Conservation (phyloP, 2,888 invertebrate genomes). For the Stenodema calcarata region DNA sequence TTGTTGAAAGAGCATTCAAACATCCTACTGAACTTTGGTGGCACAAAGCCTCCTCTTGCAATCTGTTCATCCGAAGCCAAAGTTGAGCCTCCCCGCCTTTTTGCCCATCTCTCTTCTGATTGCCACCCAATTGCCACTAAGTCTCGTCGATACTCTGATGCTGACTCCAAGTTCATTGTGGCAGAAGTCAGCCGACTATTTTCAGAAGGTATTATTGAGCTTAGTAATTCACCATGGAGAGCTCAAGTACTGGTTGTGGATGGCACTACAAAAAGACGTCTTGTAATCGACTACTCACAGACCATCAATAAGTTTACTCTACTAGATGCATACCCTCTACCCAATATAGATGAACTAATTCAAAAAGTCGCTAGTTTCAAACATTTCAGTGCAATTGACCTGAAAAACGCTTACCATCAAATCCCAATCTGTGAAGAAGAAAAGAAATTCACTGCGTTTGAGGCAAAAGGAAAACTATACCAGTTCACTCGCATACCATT, state of each 20-base stretch:
- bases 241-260: constrained; percentile 25
- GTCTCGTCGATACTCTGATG: not conserved
- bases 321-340: not conserved
- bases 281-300: not conserved
- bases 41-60: not conserved
- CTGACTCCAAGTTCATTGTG: constrained; percentile 13
- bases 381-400: not conserved
- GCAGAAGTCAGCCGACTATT: not conserved
- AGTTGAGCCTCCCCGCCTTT: not conserved
- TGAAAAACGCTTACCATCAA: constrained; percentile 32
- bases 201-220: not conserved
- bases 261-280: not conserved
- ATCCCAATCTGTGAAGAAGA: constrained; percentile 21
- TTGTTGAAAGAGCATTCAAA: constrained; percentile 29
- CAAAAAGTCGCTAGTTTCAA: not conserved
- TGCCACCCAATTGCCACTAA: constrained; percentile 28
- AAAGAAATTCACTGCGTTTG: constrained; percentile 30
- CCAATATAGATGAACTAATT: not conserved
- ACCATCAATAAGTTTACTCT: constrained; percentile 17
- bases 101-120: not conserved
- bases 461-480: constrained; percentile 26
- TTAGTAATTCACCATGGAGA: constrained; percentile 7
- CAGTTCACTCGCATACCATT: constrained; percentile 23
- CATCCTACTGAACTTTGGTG: constrained; percentile 37
- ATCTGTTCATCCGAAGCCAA: not conserved